Percentiles rank a stretch among this genome's conserved stretches.
Conservation (phyloP, 64 coral and sea anemone species). For the Stylophora pistillata region DNA sequence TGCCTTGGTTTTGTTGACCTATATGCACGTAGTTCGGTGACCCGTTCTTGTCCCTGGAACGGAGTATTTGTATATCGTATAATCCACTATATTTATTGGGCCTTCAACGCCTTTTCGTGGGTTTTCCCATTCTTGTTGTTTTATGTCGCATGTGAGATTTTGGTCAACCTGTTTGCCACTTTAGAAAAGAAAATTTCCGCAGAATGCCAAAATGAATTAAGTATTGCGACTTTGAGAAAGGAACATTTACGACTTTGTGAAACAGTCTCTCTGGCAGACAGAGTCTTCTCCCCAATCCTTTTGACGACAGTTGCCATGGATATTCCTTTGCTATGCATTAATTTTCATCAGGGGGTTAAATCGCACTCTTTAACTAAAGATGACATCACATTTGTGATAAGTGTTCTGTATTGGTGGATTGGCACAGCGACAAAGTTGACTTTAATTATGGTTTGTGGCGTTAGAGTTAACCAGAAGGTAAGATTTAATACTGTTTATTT, state of each 20-base stretch:
- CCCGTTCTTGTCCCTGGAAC: constrained; percentile 1
- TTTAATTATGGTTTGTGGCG: neutral
- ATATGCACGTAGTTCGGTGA: neutral
- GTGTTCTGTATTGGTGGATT: neutral
- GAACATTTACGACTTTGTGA: constrained; percentile 15
- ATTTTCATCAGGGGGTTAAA: neutral
- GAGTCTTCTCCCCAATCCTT: constrained; percentile 9
- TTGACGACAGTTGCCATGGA: neutral
- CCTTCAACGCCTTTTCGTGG: neutral
- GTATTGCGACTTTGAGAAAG: neutral
- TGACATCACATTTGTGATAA: neutral
- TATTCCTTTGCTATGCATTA: neutral
- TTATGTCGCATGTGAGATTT: neutral
- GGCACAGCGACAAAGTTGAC: neutral
- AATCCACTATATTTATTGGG: neutral
- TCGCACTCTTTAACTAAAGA: neutral
- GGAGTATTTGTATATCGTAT: neutral
- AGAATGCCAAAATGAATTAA: neutral
- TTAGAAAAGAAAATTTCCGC: neutral
- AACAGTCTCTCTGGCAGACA: constrained; percentile 12
- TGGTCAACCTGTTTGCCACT: neutral
- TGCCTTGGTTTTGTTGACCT: neutral
- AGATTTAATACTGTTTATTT: too few species aligned
- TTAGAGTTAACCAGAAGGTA: constrained; percentile 10
- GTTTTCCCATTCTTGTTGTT: neutral